Percentiles rank a stretch among this genome's conserved stretches.
Conservation (phyloP, 2,113 vertebrate genomes). For the Motacilla alba region DNA sequence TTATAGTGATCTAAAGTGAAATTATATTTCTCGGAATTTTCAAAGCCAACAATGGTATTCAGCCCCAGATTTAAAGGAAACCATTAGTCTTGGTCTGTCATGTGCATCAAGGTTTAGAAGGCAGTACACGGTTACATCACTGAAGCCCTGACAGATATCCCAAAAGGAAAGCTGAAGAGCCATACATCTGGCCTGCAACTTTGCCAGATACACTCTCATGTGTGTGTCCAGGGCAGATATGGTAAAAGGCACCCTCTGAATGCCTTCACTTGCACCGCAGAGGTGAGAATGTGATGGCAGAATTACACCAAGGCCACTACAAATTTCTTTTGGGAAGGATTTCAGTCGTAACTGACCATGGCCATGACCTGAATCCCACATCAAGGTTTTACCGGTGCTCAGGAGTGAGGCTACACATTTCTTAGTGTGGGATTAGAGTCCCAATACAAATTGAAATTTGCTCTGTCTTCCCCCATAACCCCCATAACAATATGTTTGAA, state of each 20-base stretch:
- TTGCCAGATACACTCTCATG: slow-evolving; percentile 1
- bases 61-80: slow-evolving; percentile 69
- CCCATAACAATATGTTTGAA: not conserved
- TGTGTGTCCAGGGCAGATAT: not conserved
- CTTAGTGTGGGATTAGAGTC: not conserved
- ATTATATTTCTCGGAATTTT: slow-evolving; percentile 69
- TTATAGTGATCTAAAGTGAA: slow-evolving; percentile 69
- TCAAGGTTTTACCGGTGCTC: not conserved
- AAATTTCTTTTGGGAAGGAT: slow-evolving; percentile 23
- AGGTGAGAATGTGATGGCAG: slow-evolving; percentile 47
- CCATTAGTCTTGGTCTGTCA: slow-evolving; percentile 69
- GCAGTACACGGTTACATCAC: slow-evolving; percentile 40
- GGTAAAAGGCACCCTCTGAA: not conserved
- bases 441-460: slow-evolving; percentile 60
- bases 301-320: not conserved
- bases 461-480: not conserved
- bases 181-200: slow-evolving; percentile 44
- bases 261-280: not conserved
- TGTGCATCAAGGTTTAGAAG: slow-evolving; percentile 64
- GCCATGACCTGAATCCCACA: slow-evolving; percentile 18
- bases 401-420: not conserved
- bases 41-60: slow-evolving; percentile 60
- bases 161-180: slow-evolving; percentile 22
- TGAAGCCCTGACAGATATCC: slow-evolving; percentile 46
- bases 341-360: not conserved